Percentiles rank a stretch among this genome's conserved stretches.
phyloP scores from a whole-genome alignment of 2,113 vertebrate genomes.

The Austrofundulus limnaeus region DNA sequence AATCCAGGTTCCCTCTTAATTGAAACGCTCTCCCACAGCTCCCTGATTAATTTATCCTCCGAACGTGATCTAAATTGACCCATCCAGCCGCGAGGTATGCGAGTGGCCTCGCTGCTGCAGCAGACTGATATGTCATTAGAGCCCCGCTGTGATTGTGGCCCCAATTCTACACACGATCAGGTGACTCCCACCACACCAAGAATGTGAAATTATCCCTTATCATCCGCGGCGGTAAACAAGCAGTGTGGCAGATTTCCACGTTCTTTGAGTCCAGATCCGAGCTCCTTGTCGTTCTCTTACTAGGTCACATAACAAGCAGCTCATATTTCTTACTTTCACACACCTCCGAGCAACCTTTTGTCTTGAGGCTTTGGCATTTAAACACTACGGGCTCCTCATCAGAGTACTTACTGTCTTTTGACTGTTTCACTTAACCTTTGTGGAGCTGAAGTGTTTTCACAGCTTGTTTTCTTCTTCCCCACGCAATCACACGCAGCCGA shows the following conservation, averaged over 20 bases:
- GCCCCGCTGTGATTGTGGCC: constrained; percentile 89
- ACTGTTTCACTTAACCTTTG: constrained; percentile 19
- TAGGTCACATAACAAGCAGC: constrained; percentile 4
- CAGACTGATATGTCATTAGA: constrained; percentile 81
- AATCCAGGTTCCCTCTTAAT: constrained; percentile 70
- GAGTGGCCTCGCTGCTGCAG: constrained; percentile 50
- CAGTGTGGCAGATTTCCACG: constrained; percentile 67
- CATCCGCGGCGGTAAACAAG: constrained; percentile 79
- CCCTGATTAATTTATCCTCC: constrained; percentile 73
- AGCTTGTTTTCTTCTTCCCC: constrained; percentile 4
- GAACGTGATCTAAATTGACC: constrained; percentile 75
- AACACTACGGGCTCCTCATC: constrained; percentile 3
- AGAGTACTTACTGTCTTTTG: neutral
- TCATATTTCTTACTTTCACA: neutral
- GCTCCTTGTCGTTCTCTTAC: constrained; percentile 13
- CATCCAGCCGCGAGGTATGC: constrained; percentile 76
- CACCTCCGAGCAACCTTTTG: neutral
- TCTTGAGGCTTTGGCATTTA: neutral
- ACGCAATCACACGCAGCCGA: constrained; percentile 17
- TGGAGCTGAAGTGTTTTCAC: constrained; percentile 5
- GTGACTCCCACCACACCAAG: constrained; percentile 39
- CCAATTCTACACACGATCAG: constrained; percentile 85
- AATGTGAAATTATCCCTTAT: constrained; percentile 84
- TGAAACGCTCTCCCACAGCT: constrained; percentile 71
- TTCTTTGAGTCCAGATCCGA: constrained; percentile 60